phyloP scores from a whole-genome alignment of 2,797 vertebrate genomes.

The Rousettus madagascariensis region DNA sequence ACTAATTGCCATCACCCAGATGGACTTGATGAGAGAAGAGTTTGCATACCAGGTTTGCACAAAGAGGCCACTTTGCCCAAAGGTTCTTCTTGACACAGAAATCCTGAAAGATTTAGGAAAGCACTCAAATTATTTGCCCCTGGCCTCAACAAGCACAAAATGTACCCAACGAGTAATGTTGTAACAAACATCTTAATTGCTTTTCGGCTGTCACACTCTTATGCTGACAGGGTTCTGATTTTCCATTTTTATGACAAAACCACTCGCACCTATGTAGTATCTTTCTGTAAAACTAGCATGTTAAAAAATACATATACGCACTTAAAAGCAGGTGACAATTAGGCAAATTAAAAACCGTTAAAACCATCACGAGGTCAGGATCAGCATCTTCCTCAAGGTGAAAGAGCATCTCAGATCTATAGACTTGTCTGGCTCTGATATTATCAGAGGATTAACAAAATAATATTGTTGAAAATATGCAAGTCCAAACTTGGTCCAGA shows the following conservation, averaged over 20 bases:
- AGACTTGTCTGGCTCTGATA: not conserved
- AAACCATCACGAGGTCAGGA: not conserved
- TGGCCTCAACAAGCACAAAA: not conserved
- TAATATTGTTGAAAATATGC: not conserved
- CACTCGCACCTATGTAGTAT: not conserved
- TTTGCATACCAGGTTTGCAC: slow-evolving; percentile 99
- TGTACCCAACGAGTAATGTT: not conserved
- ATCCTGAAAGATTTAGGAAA: slow-evolving; percentile 85
- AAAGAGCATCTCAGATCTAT: not conserved
- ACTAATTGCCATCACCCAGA: slow-evolving; percentile 99
- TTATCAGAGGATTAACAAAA: not conserved
- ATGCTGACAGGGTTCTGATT: not conserved
- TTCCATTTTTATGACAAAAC: slow-evolving; percentile 13
- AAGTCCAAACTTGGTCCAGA: not conserved
- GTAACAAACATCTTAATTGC: not conserved
- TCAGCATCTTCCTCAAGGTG: not conserved
- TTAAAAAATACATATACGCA: not conserved
- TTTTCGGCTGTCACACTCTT: not conserved
- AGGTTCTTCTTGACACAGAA: slow-evolving; percentile 92
- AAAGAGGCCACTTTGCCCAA: slow-evolving; percentile 94
- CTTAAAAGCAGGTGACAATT: not conserved
- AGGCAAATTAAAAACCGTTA: not conserved
- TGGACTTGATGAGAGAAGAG: slow-evolving; percentile 97
- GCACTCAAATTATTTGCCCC: not conserved
- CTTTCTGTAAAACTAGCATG: not conserved